Conservation (phyloP, 2,888 invertebrate genomes). For the Camponotus fellah region DNA sequence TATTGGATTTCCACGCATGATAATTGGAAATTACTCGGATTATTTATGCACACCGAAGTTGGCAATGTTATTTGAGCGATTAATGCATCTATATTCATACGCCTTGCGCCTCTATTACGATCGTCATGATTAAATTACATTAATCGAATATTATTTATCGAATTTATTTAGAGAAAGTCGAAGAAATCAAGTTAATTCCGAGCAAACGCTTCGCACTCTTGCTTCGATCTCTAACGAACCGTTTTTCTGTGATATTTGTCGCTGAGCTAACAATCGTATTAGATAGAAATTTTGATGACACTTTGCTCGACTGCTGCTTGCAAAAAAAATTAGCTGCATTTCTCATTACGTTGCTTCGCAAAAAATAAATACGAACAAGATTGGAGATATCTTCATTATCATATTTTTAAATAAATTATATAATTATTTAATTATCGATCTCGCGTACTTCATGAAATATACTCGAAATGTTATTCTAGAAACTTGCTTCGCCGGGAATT, state of each 20-base stretch:
- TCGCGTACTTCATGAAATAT: not conserved
- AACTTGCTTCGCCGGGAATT: not conserved
- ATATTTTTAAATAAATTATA: not conserved
- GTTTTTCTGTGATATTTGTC: not conserved
- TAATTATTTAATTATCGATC: not conserved
- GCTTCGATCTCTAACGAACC: conserved; percentile 5
- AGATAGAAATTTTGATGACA: not conserved
- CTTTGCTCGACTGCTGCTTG: conserved; percentile 6
- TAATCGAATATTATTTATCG: conserved; percentile 36
- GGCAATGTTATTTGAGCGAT: conserved; percentile 42
- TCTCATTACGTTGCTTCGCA: conserved; percentile 7
- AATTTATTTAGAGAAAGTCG: conserved; percentile 21
- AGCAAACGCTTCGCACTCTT: not conserved
- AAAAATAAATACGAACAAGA: not conserved
- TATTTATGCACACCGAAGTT: conserved; percentile 33
- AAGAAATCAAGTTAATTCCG: conserved; percentile 19
- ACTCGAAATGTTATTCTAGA: not conserved
- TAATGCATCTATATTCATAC: conserved; percentile 39
- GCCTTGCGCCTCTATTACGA: conserved; percentile 33
- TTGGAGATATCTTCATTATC: not conserved
- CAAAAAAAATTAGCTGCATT: conserved; percentile 5
- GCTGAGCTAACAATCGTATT: not conserved
- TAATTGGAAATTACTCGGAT: conserved; percentile 45
- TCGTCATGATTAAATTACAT: conserved; percentile 32
- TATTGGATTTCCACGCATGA: conserved; percentile 35